phyloP scores from a whole-genome alignment of 2,888 invertebrate species.

The Drosophila neotestacea region DNA sequence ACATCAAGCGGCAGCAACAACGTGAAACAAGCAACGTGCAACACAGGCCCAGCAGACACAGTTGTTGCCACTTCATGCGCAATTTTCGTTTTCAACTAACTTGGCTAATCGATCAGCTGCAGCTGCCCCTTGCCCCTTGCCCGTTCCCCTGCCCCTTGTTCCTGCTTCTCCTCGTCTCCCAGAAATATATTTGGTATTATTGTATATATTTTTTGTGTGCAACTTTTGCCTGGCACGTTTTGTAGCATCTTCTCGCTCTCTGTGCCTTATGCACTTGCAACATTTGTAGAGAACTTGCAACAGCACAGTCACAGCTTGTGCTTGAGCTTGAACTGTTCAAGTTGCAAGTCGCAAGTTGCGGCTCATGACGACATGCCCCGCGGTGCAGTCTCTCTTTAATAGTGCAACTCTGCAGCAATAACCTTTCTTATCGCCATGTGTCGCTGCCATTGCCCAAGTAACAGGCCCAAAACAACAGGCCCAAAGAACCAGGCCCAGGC shows the following conservation, averaged over 20 bases:
- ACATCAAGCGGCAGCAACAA: slow-evolving; percentile 10
- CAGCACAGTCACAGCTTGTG: slow-evolving; percentile 10
- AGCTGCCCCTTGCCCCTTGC: slow-evolving; percentile 8
- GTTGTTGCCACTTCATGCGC: slow-evolving; percentile 80
- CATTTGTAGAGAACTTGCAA: slow-evolving; percentile 24
- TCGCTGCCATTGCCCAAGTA: slow-evolving; percentile 38
- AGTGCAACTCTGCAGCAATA: slow-evolving; percentile 63
- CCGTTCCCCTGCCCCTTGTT: background rate
- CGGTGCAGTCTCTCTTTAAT: slow-evolving; percentile 57
- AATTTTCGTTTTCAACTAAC: slow-evolving; percentile 76
- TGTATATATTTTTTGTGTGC: slow-evolving; percentile 17
- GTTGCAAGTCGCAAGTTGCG: slow-evolving; percentile 10
- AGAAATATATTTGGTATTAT: slow-evolving; percentile 38
- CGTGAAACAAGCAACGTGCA: slow-evolving; percentile 41
- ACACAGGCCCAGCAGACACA: slow-evolving; percentile 41
- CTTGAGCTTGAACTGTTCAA: slow-evolving; percentile 11
- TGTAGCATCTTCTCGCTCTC: slow-evolving; percentile 44
- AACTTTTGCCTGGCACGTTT: slow-evolving; percentile 56
- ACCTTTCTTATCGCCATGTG: slow-evolving; percentile 73
- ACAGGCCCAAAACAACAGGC: slow-evolving; percentile 24
- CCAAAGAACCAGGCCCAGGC: slow-evolving; percentile 14
- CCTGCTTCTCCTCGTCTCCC: background rate
- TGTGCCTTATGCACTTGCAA: slow-evolving; percentile 63
- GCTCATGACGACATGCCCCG: slow-evolving; percentile 64
- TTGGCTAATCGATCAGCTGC: slow-evolving; percentile 78